Base-by-base conservation (phyloP, 2,113 vertebrate species). In the Chaetodon trifascialis region DNA sequence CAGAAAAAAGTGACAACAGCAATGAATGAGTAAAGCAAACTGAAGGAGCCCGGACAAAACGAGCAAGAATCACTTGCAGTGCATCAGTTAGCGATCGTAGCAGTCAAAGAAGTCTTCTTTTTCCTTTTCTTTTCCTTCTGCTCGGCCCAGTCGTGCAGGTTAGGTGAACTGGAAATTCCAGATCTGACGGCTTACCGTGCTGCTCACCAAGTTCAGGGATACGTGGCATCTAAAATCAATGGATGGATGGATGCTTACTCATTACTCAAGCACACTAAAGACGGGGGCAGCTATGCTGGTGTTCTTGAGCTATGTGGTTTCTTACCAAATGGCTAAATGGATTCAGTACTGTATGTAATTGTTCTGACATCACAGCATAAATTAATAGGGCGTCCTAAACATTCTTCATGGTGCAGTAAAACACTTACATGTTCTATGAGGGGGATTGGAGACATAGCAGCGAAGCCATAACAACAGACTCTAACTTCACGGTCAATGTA, bases 401-500 rank as follows among this genome's bases (percentile, higher is more conserved):
- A 46, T 12, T 4, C 1, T 79, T 76, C 65, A 84, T 56, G 25
- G 25, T 23, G 49, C 51, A 52, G 14, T 77, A n/a, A 75, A 65
- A 44, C 19, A 36, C 9, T 23, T 70, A 11, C 12, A 73, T 47
- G 19, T 71, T 68, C 11, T 19, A 0, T 15, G 21, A 68, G n/a
- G n/a, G 42, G 25, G 74, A 7, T 58, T 30, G 59, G 46, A 78
- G 6, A 71, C 34, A 11, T 15, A 69, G 64, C 49, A 40, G 17
- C 4, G 9, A 54, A 47, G 55, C 17, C 7, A 38, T 49, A 66
- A 63, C 23, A 67, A 75, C 69, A 71, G 76, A 62, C 44, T 55
- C 21, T 3, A 7, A 64, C 44, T 69, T 75, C 82, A 84, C 36
- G 47, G 21, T 71, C 73, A 55, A 51, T 73, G 76, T 58, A 11